Evolutionary conservation across 1,140 invertebrate species (phyloP), one percentile per base, ranked within the genome.

Genomic region (Drosophila subpulchrella): DNA sequence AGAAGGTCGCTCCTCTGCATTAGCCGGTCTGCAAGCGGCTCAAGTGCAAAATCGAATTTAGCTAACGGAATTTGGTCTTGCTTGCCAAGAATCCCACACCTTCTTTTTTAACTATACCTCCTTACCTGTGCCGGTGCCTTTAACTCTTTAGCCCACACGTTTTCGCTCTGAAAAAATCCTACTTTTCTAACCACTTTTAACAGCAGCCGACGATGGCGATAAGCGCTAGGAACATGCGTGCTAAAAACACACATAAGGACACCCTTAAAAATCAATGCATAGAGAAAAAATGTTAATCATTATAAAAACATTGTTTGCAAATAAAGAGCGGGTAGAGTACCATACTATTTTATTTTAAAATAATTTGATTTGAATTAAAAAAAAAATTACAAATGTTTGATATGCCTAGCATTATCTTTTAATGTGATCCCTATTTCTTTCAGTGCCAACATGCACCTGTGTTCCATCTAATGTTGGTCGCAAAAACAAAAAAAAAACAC

Each of bases 41-140:
- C 83, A 88, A 86, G 83, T 86, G 83, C 83, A 86, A 86, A 86
- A 86, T 86, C 83, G 83, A 86, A 86, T 86, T 86, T 88, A 73
- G 71, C 78, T 83, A 86, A 86, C 79, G 83, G 75, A 85, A 86
- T 86, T 86, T 88, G 71, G 68, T 80, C 83, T 76, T 79, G 65
- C 65, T 61, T 88, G 82, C 79, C 83, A 85, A 86, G 74, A 70
- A 48, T 71, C 39, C 30, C 65, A 15, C 30, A 38, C 34, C 42
- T 34, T 36, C 24, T 12, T 17, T 46, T 67, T 44, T 32, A 24
- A 57, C 38, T 47, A 24, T 8, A 24, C 24, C 8, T 38, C n/a
- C 24, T 47, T n/a, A 6, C 51, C 32, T n/a, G 34, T 6, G 30
- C 30, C 3, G 24, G 17, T 48, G n/a, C 27, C 63, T 44, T 53